Evolutionary conservation across 2,113 vertebrate genomes (phyloP).

Genomic region (Solea solea): DNA sequence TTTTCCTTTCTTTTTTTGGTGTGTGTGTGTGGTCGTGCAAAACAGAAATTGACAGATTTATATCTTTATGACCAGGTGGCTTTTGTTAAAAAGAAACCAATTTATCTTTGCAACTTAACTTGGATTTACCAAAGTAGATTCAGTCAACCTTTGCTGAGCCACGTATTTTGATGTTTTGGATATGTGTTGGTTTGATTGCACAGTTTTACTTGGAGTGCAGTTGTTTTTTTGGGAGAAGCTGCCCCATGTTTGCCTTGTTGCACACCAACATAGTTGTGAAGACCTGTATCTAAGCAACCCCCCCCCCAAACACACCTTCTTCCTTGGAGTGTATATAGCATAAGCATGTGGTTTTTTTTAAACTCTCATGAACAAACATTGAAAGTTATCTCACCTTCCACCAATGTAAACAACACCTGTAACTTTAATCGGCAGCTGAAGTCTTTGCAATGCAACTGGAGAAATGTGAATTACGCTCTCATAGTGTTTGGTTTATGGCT

Average conservation of each 20-base stretch:
- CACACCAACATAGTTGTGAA: conserved; percentile 21
- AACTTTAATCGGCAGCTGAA: background rate
- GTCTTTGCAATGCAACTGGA: background rate
- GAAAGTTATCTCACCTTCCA: too few relatives aligned
- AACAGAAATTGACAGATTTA: conserved; percentile 1
- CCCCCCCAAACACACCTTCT: background rate
- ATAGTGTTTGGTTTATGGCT: background rate
- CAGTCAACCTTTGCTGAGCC: too few relatives aligned
- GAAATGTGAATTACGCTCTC: background rate
- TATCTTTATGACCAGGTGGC: background rate
- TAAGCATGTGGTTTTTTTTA: conserved; percentile 2
- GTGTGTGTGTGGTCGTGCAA: background rate
- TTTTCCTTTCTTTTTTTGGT: background rate
- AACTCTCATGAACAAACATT: background rate
- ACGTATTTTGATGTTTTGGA: too few relatives aligned
- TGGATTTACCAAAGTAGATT: too few relatives aligned
- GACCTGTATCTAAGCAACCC: conserved; percentile 32
- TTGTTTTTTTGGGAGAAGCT: conserved; percentile 2
- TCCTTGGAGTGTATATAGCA: conserved; percentile 12
- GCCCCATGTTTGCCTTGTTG: background rate
- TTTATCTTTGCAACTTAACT: too few relatives aligned
- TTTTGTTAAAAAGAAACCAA: background rate
- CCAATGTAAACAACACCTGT: too few relatives aligned
- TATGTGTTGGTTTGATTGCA: background rate
- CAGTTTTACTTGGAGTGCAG: background rate